Evolutionary conservation across 2,113 vertebrate genomes (phyloP), one percentile per base, ranked within the genome.

Genomic region (Halichoerus grypus): DNA sequence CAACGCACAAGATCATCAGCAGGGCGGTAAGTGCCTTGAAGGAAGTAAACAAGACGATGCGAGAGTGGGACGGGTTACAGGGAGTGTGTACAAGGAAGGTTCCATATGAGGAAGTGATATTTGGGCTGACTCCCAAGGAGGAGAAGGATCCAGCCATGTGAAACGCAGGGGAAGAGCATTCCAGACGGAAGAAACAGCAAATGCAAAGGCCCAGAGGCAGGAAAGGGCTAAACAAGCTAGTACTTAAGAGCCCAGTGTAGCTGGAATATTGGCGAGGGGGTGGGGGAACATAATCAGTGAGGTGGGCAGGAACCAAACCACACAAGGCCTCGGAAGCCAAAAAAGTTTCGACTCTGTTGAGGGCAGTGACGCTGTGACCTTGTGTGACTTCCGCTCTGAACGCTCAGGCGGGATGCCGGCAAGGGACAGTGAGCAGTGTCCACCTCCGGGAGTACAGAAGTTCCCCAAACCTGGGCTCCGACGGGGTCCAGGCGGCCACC

Each of bases 401-500:
- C 57, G 22, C 28, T 71, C 31, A 57, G 74, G 28, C 13, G 4
- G 31, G 57, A 7, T 9, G 0, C 46, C 63, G 5, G 51, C 80
- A 61, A n/a, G 22, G 80, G 9, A 77, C 61, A 65, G 3, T 0
- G 0, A 71, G 65, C 82, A 13, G 71, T 16, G 0, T 16, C 5
- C 28, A 18, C 42, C 46, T 91, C n/a, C 42, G 15, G 46, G 33
- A 90, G 26, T 22, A 33, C n/a, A 33, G 28, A 31, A 79, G 28
- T 49, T 69, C 55, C 80, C 67, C 2, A 36, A 67, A 71, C 57
- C 57, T 31, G 39, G n/a, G 8, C 93, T 76, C 42, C 19, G 4
- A 36, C 22, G 1, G 3, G 21, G n/a, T 46, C 13, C 53, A 7
- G 4, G 22, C 5, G 14, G 69, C 63, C 4, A 0, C 39, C 7